Conservation (phyloP, 2,888 invertebrate genomes). For the Aspidiotus destructor region DNA sequence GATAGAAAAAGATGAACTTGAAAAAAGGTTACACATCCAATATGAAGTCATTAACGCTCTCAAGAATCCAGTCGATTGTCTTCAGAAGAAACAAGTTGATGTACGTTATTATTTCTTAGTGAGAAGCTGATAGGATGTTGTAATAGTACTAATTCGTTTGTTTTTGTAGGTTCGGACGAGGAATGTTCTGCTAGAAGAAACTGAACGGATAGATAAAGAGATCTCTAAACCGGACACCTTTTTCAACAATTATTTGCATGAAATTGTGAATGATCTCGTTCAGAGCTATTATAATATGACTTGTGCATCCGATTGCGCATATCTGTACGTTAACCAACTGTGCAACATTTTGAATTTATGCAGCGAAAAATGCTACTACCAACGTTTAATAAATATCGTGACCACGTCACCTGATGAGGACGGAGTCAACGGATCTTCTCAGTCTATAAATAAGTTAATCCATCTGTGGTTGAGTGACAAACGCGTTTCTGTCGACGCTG, state of each 20-base stretch:
- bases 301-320: not conserved
- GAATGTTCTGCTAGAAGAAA: not conserved
- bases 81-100: constrained; percentile 20
- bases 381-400: constrained; percentile 14
- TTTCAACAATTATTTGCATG: constrained; percentile 11
- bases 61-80: constrained; percentile 16
- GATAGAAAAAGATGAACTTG: constrained; percentile 18
- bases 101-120: not conserved
- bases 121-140: not conserved
- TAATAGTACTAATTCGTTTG: not conserved
- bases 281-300: constrained; percentile 16
- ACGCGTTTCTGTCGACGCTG: constrained; percentile 46
- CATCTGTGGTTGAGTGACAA: constrained; percentile 47
- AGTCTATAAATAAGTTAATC: constrained; percentile 27
- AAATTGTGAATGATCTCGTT: constrained; percentile 17
- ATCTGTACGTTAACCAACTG: constrained; percentile 24
- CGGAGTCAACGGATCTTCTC: constrained; percentile 13
- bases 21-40: constrained; percentile 21
- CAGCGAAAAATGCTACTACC: constrained; percentile 19
- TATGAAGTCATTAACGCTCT: constrained; percentile 27
- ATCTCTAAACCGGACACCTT: not conserved
- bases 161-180: not conserved
- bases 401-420: constrained; percentile 3
- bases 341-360: constrained; percentile 26
- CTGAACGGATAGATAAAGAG: too few species aligned